Evolutionary conservation across 2,113 vertebrate genomes (phyloP), one percentile per base, ranked within the genome.

Genomic region (Callocephalon fimbriatum): DNA sequence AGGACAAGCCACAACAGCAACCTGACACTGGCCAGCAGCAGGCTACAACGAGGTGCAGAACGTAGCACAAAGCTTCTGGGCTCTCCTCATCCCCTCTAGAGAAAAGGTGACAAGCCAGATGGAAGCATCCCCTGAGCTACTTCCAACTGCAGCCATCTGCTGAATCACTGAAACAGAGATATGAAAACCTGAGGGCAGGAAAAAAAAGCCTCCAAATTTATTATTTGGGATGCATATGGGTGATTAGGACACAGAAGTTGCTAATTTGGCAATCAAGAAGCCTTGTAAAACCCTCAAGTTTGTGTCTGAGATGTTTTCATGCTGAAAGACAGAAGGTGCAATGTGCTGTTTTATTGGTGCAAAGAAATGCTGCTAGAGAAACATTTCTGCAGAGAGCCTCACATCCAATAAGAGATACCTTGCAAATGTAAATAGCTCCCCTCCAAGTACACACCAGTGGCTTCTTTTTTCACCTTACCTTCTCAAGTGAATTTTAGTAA

Each of bases 11-110:
- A 23, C 31, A 88, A 40, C 58, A 72, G 62, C 26, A 62, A 32
- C 20, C 63, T 27, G 40, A 61, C 26, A 7, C 35, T 19, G n/a
- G 44, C 17, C 18, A 84, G 37, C 40, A 93, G 22, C 45, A 93
- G 29, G 35, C 29, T 42, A 17, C 32, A 93, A 79, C 17, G 51
- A 53, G 45, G n/a, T 44, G n/a, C 5, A 76, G 51, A 72, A 79
- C 1, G 0, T 2, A 37, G 31, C 44, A 67, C 7, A 4, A 19
- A 68, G 15, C 7, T 66, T 12, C 35, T 3, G 9, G 32, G 31
- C 19, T 38, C 18, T 66, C n/a, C 32, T 85, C n/a, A 66, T 9
- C 3, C 27, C 12, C 22, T 29, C 18, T 29, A 45, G 11, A 42
- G 22, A 59, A 58, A n/a, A 81, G 9, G n/a, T 40, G 26, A 26